phyloP scores from a whole-genome alignment of 2,113 vertebrate genomes.

The Halichoeres trimaculatus region DNA sequence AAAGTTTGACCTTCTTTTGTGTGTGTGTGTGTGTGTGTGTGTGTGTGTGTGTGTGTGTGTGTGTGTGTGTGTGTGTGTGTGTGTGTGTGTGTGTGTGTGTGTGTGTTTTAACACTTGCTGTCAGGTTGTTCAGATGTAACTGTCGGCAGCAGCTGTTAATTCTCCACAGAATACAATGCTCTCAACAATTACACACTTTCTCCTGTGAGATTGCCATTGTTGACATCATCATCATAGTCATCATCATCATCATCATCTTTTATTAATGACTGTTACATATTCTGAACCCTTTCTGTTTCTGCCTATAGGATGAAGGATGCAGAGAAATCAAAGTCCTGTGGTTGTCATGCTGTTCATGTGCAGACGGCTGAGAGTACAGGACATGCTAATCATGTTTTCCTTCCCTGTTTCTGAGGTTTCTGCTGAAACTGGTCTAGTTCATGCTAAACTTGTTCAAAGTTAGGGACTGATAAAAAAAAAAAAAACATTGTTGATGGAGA shows the following conservation, averaged over 20 bases:
- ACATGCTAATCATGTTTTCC: not conserved
- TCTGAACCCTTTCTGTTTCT: not conserved
- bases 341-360: not conserved
- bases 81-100: not conserved
- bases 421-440: not conserved
- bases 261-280: constrained; percentile 7
- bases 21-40: constrained; percentile 3
- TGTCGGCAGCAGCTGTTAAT: not conserved
- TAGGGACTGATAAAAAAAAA: not conserved
- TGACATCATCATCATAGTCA: too few species aligned
- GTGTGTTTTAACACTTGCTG: not conserved
- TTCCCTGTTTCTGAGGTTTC: not conserved
- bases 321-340: not conserved
- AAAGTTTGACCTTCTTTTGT: constrained; percentile 11
- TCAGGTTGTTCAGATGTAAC: not conserved
- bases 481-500: not conserved
- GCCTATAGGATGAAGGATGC: not conserved
- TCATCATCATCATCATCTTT: not conserved
- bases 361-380: not conserved
- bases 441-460: not conserved
- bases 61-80: constrained; percentile 3
- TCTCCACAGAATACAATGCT: not conserved
- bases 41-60: not conserved
- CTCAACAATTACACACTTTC: not conserved
- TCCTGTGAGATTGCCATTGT: too few species aligned